Evolutionary conservation across 2,888 invertebrate genomes (phyloP), one percentile per base, ranked within the genome.

Genomic region (Leptopilina syphax): DNA sequence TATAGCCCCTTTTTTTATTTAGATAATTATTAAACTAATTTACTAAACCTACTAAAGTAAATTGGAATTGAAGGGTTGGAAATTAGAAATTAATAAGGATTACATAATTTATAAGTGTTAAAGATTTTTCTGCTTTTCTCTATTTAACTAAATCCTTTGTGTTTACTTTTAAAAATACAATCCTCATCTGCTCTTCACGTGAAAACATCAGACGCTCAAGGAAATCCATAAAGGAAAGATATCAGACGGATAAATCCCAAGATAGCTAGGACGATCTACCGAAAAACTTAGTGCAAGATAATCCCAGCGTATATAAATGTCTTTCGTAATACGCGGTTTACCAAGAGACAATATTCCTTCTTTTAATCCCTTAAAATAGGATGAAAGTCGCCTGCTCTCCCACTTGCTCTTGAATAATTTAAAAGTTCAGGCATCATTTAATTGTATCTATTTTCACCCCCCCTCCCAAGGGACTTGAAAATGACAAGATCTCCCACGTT

Each of bases 201-300:
- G 27, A 54, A 70, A 50, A 24, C 27, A 70, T 54, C 54, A 54
- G 54, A 7, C 27, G 27, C 70, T 13, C 50, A 70, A 54, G 70
- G n/a, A 70, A 54, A 8, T 27, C 70, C 54, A 70, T 70, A 54
- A 70, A 70, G 54, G 34, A n/a, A 63, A 13, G 70, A 70, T 70
- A 70, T 70, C 54, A 54, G 50, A 9, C 27, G 70, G 54, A 54
- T 54, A 54, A 70, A 70, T 70, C 54, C 50, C 54, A n/a, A 70
- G 70, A 54, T n/a, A 70, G 70, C 13, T 8, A 54, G 70, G 27
- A 70, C n/a, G 54, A 54, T 54, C 54, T 24, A 54, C 34, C 34
- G 27, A 54, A 54, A 70, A 70, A 54, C 13, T 27, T 54, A 24
- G 54, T 24, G 10, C 5, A 6, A 70, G 50, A 70, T 70, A 70